A percentile compares a stretch with the other conserved stretches of the same genome.
phyloP scores from a whole-genome alignment of 92 coral and sea anemone species.

The Paramuricea clavata region DNA sequence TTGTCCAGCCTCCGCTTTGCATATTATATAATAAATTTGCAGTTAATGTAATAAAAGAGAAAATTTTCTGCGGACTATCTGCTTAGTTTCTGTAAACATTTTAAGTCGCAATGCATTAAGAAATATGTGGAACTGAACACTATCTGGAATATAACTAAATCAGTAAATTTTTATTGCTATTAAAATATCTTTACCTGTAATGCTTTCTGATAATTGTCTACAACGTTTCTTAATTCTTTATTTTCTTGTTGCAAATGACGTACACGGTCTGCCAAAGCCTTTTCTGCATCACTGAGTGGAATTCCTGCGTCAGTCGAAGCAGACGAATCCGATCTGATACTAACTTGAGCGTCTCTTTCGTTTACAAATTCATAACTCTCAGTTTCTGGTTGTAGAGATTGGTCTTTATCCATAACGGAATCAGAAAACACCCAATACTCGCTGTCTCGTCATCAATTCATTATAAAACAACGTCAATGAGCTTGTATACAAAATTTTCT shows the following conservation, averaged over 20 bases:
- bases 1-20: no score
- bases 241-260: slow-evolving; percentile 42
- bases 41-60: no score
- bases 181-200: slow-evolving; percentile 39
- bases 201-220: slow-evolving; percentile 28
- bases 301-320: slow-evolving; percentile 35
- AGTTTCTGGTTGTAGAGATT: not conserved
- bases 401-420: not conserved
- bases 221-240: slow-evolving; percentile 13
- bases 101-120: no score
- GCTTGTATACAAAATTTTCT: not conserved
- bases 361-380: slow-evolving; percentile 45
- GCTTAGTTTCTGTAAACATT: no score
- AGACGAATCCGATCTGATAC: not conserved
- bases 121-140: no score
- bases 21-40: no score
- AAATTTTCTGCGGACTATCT: no score
- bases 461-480: not conserved
- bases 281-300: slow-evolving; percentile 22
- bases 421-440: not conserved
- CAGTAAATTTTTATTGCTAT: no score
- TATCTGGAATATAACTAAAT: no score
- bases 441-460: not conserved
- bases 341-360: not conserved
- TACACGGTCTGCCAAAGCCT: slow-evolving; percentile 19